Percentiles rank a stretch among this genome's conserved stretches.
phyloP scores from a whole-genome alignment of 1,140 invertebrate species.

The Hypothenemus hampei region DNA sequence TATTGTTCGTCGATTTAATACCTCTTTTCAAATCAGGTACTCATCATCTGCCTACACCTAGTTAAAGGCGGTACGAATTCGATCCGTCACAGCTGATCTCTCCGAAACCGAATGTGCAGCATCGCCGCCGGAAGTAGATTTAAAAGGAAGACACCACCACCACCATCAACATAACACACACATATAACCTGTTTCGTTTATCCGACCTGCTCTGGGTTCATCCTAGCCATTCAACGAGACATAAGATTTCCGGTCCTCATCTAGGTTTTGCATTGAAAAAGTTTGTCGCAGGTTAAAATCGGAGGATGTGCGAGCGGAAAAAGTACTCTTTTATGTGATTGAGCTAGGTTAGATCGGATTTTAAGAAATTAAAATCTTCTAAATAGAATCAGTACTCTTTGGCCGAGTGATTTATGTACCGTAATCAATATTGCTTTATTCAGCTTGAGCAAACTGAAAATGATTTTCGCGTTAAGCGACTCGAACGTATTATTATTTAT shows the following conservation, averaged over 20 bases:
- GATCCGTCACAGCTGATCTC: conserved; percentile 19
- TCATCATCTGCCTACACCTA: conserved; percentile 12
- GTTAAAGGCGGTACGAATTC: conserved; percentile 12
- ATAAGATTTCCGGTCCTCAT: conserved; percentile 16
- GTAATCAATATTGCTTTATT: too few relatives aligned
- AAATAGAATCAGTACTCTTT: too few relatives aligned
- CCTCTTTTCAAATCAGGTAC: conserved; percentile 6
- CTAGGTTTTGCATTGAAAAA: conserved; percentile 15
- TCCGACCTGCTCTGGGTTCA: conserved; percentile 18
- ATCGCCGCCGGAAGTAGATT: conserved; percentile 10
- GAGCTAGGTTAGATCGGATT: too few relatives aligned
- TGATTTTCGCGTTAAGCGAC: too few relatives aligned
- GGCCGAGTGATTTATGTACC: too few relatives aligned
- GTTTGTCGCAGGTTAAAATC: neutral
- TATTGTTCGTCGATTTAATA: too few relatives aligned
- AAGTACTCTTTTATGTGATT: neutral
- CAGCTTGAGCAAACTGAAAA: too few relatives aligned
- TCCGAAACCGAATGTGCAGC: conserved; percentile 6
- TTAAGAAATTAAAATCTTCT: too few relatives aligned
- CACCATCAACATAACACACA: too few relatives aligned
- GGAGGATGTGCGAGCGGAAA: neutral
- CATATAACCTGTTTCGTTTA: conserved; percentile 18
- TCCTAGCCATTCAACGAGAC: conserved; percentile 10
- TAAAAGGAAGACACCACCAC: conserved; percentile 18
- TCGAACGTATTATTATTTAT: conserved; percentile 24